Percentiles rank a stretch among this genome's conserved stretches.
These are phyloP conservation scores for Amorpha juglandis DNA, from an alignment of 2,888 invertebrate genomes.

Conservation along the genomic window DNA sequence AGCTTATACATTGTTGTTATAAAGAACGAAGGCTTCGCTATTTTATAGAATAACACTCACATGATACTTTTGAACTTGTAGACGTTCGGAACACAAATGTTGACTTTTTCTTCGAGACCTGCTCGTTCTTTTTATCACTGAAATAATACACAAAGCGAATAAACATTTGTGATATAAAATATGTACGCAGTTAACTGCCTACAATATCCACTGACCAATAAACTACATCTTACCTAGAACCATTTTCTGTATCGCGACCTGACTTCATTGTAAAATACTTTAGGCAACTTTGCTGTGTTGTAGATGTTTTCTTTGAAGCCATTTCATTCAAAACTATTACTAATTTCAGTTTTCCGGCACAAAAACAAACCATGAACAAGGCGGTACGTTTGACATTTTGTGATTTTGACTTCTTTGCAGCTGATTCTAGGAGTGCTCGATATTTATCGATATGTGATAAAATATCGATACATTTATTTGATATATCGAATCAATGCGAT, in stretches of 20 bases:
- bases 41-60: conserved; percentile 46
- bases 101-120: conserved; percentile 56
- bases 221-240: conserved; percentile 35
- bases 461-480: too few species aligned
- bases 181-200: conserved; percentile 14
- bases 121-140: conserved; percentile 50
- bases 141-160: conserved; percentile 31
- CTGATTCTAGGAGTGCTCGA: too few species aligned
- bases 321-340: conserved; percentile 34
- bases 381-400: neutral
- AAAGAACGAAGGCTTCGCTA: neutral
- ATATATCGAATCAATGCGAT: too few species aligned
- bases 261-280: conserved; percentile 59
- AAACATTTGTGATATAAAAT: neutral
- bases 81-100: conserved; percentile 70
- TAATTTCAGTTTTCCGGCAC: conserved; percentile 1
- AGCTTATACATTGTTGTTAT: too few species aligned
- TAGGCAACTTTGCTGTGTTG: conserved; percentile 53
- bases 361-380: neutral
- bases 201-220: neutral
- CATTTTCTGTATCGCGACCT: conserved; percentile 44
- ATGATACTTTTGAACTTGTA: conserved; percentile 46
- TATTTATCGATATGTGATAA: too few species aligned
- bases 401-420: too few species aligned
- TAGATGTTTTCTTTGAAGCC: conserved; percentile 46